Percentiles rank a stretch among this genome's conserved stretches.
These are phyloP conservation scores for Diplosoma virens DNA, from an alignment of 23 tunicate species.

Conservation along the genomic window DNA sequence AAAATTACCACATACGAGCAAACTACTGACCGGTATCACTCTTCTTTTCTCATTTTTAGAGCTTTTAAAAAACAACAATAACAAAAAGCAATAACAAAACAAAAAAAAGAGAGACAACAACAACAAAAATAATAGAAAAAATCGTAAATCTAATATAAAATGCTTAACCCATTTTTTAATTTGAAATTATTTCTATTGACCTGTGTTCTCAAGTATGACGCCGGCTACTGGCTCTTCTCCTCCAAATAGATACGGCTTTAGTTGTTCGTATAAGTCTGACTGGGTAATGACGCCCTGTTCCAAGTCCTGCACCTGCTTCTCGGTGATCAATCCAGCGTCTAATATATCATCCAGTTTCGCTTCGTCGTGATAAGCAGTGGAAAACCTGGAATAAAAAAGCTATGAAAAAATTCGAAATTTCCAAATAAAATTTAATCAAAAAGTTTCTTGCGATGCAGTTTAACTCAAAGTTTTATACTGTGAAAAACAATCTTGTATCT, in stretches of 20 bases:
- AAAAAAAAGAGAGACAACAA: too few relatives aligned
- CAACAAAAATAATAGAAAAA: too few relatives aligned
- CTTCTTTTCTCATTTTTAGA: too few relatives aligned
- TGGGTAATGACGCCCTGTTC: constrained; percentile 59
- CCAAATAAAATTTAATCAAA: too few relatives aligned
- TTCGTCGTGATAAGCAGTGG: constrained; percentile 69
- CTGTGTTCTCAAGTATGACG: constrained; percentile 67
- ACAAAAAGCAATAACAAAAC: too few relatives aligned
- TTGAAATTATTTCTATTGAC: constrained; percentile 10
- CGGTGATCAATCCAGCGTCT: constrained; percentile 84
- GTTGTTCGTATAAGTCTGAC: constrained; percentile 61
- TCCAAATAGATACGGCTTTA: constrained; percentile 80
- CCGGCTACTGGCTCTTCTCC: constrained; percentile 97
- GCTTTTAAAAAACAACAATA: too few relatives aligned
- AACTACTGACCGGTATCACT: too few relatives aligned
- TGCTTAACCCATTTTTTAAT: background rate
- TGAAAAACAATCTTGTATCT: too few relatives aligned
- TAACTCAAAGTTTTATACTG: too few relatives aligned
- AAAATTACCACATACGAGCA: too few relatives aligned
- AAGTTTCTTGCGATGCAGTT: too few relatives aligned
- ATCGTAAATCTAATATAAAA: background rate
- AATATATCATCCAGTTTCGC: constrained; percentile 66
- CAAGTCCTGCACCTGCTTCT: constrained; percentile 59
- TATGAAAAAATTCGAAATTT: background rate
- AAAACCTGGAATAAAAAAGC: constrained; percentile 55